Base-by-base conservation (phyloP, 1,140 invertebrate genomes). In the Lepeophtheirus salmonis region DNA sequence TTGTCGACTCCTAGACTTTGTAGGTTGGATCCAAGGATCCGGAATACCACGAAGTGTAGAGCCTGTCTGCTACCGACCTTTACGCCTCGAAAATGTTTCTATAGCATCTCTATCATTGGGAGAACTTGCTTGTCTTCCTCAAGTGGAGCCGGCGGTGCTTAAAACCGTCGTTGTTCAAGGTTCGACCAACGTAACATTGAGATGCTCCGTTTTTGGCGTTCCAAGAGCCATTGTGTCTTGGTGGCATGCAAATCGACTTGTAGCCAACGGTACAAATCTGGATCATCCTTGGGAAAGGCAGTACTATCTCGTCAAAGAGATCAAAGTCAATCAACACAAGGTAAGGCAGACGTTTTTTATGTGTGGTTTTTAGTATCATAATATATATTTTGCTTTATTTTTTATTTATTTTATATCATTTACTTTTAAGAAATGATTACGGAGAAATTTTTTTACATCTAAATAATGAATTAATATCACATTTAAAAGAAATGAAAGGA, bases 201-300 rank as follows among this genome's bases (percentile, higher is more conserved):
- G 55, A 57, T 57, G 55, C 26, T 57, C 55, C 1, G 55, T 57
- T n/a, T 57, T 30, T 57, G 55, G 23, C 16, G n/a, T 57, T 16
- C 55, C 55, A 2, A 30, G n/a, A 6, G 55, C 55, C 14, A 2
- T 16, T 17, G 55, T 57, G 13, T 24, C 22, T 21, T 57, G 55
- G 55, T 57, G 55, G 55, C 23, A 30, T 16, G 13, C 55, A 16
- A 57, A 57, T 25, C 21, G 55, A 21, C 25, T 57, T 17, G 55
- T 57, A 23, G 55, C 55, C 13, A 57, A 57, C 25, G 26, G 55
- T 13, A 23, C 55, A 13, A 25, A 14, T 14, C 25, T 57, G 23
- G 23, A 57, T 16, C 55, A 57, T 57, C 25, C 26, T 16, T 57
- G 55, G 55, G 55, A 57, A 21, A 23, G 17, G 13, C 55, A 57